These are phyloP conservation scores for Argyra leucocephala DNA, from an alignment of 2,888 invertebrate genomes.

Conservation along the genomic window DNA sequence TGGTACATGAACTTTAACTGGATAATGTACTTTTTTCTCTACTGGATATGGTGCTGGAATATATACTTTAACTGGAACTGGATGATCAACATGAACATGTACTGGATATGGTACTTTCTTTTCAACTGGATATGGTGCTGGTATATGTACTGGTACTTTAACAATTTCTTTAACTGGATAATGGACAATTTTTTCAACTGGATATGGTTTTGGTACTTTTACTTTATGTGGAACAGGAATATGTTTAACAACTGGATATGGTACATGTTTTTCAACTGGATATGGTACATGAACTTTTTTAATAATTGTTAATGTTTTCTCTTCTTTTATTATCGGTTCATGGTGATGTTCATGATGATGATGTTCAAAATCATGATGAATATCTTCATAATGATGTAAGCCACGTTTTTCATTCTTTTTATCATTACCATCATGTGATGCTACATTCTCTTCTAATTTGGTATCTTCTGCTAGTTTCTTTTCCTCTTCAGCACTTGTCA, in stretches of 20 bases:
- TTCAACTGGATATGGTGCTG: slow-evolving; percentile 68
- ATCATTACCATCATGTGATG: slow-evolving; percentile 42
- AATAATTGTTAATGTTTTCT: slow-evolving; percentile 62
- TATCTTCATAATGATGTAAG: slow-evolving; percentile 48
- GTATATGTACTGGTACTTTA: slow-evolving; percentile 68
- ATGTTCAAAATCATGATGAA: slow-evolving; percentile 36
- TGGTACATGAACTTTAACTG: slow-evolving; percentile 63
- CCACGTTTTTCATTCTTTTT: slow-evolving; percentile 71
- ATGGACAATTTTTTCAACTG: slow-evolving; percentile 55
- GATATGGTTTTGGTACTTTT: slow-evolving; percentile 46
- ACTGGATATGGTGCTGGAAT: slow-evolving; percentile 58
- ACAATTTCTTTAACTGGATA: slow-evolving; percentile 68
- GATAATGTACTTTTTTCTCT: slow-evolving; percentile 59
- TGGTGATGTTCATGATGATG: slow-evolving; percentile 37
- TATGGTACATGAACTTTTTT: slow-evolving; percentile 64
- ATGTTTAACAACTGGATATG: slow-evolving; percentile 53
- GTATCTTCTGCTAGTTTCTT: slow-evolving; percentile 47
- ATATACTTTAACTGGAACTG: slow-evolving; percentile 64
- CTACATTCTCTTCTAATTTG: slow-evolving; percentile 46
- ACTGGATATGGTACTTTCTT: slow-evolving; percentile 68
- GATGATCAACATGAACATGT: slow-evolving; percentile 62
- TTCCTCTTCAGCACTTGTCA: slow-evolving; percentile 52
- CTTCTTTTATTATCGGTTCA: slow-evolving; percentile 31
- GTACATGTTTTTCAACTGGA: slow-evolving; percentile 58
- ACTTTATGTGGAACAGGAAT: slow-evolving; percentile 62